Percentiles rank a stretch among this genome's conserved stretches.
Evolutionary conservation across 2,888 invertebrate genomes (phyloP).

Genomic region (Dusona sp.): DNA sequence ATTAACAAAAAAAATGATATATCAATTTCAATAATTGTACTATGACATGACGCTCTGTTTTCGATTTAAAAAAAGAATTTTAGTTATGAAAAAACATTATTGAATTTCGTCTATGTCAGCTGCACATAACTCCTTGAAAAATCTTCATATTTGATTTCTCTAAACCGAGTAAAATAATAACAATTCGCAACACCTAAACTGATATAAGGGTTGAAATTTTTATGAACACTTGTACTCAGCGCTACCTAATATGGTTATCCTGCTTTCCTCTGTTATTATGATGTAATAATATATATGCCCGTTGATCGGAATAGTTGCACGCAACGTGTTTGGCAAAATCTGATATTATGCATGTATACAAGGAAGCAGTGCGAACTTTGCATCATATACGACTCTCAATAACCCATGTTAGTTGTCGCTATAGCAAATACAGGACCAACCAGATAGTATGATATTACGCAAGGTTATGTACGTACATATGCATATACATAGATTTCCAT

Average conservation of each 20-base stretch:
- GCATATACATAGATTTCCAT: not conserved
- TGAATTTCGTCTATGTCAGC: no score
- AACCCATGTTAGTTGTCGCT: conserved; percentile 7
- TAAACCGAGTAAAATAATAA: not conserved
- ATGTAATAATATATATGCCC: not conserved
- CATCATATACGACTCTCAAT: conserved; percentile 1
- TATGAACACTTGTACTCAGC: not conserved
- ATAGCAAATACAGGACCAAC: conserved; percentile 4
- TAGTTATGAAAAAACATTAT: no score
- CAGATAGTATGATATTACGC: conserved; percentile 31
- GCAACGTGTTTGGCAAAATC: conserved; percentile 28
- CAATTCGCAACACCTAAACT: not conserved
- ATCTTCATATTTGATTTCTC: no score
- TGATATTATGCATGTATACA: conserved; percentile 1
- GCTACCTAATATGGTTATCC: not conserved
- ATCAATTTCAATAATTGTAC: no score
- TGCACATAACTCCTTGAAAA: no score
- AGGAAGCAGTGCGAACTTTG: conserved; percentile 4
- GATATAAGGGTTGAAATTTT: not conserved
- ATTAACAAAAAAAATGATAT: no score
- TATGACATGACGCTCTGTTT: no score
- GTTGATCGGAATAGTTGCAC: conserved; percentile 16
- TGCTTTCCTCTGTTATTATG: conserved; percentile 14
- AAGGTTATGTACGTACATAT: conserved; percentile 12
- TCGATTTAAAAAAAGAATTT: no score